phyloP scores from a whole-genome alignment of 2,113 vertebrate genomes.

The Heterotis niloticus region DNA sequence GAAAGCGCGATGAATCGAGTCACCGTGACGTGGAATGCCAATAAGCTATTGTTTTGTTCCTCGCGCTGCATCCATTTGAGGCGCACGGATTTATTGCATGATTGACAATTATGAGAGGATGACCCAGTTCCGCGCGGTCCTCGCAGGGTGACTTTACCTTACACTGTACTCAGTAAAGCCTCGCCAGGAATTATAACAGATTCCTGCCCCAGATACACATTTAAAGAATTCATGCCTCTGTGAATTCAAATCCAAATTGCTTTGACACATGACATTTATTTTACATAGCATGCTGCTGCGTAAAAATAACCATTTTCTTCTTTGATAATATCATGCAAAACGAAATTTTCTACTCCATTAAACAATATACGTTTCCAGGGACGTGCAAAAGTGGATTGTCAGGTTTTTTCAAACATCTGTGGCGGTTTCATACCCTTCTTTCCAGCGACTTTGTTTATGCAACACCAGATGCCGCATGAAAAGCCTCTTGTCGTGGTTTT shows the following conservation, averaged over 20 bases:
- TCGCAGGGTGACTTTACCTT: conserved; percentile 67
- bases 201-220: conserved; percentile 49
- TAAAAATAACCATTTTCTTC: conserved; percentile 44
- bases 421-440: not conserved
- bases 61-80: conserved; percentile 77
- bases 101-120: conserved; percentile 86
- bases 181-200: conserved; percentile 53
- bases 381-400: not conserved
- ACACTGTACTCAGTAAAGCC: conserved; percentile 57
- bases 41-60: conserved; percentile 81
- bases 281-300: conserved; percentile 60
- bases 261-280: conserved; percentile 50
- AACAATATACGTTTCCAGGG: conserved; percentile 46
- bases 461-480: not conserved
- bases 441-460: not conserved
- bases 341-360: conserved; percentile 61
- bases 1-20: conserved; percentile 78
- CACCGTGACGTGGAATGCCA: conserved; percentile 80
- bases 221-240: conserved; percentile 39
- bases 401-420: not conserved
- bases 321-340: conserved; percentile 46
- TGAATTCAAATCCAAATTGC: conserved; percentile 25
- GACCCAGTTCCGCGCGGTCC: conserved; percentile 81
- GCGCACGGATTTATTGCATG: conserved; percentile 82
- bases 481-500: not conserved